Evolutionary conservation across 2,113 vertebrate genomes (phyloP).

Genomic region (Uropsilus gracilis): DNA sequence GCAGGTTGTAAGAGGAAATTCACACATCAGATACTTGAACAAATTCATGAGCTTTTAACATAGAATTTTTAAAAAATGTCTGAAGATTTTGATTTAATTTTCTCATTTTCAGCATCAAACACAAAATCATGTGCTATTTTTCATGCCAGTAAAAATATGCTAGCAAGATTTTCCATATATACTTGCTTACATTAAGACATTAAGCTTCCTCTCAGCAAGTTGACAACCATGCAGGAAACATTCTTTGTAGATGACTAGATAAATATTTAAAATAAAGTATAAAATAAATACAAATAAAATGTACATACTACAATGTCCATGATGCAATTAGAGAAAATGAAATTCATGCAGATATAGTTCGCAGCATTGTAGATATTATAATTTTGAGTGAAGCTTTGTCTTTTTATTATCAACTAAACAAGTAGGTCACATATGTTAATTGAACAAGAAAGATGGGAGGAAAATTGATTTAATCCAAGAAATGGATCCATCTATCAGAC

Average conservation of each 20-base stretch:
- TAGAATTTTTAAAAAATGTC: not conserved
- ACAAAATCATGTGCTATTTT: not conserved
- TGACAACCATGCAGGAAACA: not conserved
- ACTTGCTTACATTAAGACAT: not conserved
- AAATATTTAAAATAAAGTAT: not conserved
- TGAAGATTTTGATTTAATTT: not conserved
- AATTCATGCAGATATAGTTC: fast-evolving
- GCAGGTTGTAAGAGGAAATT: not conserved
- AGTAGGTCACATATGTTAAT: not conserved
- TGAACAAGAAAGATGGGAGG: not conserved
- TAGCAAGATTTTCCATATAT: not conserved
- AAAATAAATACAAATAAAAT: not conserved
- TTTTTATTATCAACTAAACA: not conserved
- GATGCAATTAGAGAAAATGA: not conserved
- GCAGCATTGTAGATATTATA: too few species aligned
- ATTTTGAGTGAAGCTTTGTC: not conserved
- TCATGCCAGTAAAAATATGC: not conserved
- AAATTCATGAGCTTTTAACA: not conserved
- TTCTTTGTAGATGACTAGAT: not conserved
- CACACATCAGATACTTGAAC: not conserved
- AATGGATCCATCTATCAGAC: not conserved
- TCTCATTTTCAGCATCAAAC: constrained; percentile 22
- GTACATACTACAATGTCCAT: not conserved
- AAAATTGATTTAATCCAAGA: not conserved
- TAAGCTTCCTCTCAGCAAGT: not conserved